Percentiles rank a stretch among this genome's conserved stretches.
phyloP scores from a whole-genome alignment of 2,888 invertebrate genomes.

The Leptinotarsa tumamoca region DNA sequence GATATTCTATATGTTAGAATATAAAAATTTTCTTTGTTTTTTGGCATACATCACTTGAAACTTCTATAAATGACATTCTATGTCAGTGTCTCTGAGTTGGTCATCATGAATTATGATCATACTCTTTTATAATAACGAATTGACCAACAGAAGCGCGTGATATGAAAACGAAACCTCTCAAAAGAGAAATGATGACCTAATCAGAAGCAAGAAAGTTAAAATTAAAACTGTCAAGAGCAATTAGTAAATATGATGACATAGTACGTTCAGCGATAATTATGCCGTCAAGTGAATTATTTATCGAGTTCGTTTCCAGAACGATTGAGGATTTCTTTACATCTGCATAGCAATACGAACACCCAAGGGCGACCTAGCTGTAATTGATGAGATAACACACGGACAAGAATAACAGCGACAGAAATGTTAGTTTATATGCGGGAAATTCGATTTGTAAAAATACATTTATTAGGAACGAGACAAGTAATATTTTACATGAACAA shows the following conservation, averaged over 20 bases:
- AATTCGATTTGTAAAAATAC: not conserved
- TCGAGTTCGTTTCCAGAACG: constrained; percentile 31
- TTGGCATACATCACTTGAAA: too few species aligned
- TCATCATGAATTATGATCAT: not conserved
- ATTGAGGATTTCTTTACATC: constrained; percentile 24
- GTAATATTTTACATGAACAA: not conserved
- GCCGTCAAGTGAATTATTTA: constrained; percentile 31
- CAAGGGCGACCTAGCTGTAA: not conserved
- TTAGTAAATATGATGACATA: constrained; percentile 37
- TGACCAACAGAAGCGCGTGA: not conserved
- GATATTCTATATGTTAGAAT: too few species aligned
- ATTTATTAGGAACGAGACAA: not conserved
- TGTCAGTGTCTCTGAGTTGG: too few species aligned
- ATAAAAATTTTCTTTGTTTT: too few species aligned
- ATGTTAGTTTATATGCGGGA: not conserved
- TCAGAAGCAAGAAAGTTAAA: constrained; percentile 28
- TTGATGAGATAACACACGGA: constrained; percentile 6
- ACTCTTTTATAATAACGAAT: not conserved
- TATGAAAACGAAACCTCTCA: constrained; percentile 1
- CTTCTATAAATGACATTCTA: too few species aligned
- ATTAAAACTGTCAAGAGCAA: constrained; percentile 39
- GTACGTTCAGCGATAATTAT: constrained; percentile 33
- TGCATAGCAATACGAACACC: constrained; percentile 12
- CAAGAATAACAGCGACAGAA: not conserved
- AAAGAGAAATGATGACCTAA: constrained; percentile 9